Evolutionary conservation across 2,888 invertebrate species (phyloP), one percentile per base, ranked within the genome.

Genomic region (Gastrophysa polygoni): DNA sequence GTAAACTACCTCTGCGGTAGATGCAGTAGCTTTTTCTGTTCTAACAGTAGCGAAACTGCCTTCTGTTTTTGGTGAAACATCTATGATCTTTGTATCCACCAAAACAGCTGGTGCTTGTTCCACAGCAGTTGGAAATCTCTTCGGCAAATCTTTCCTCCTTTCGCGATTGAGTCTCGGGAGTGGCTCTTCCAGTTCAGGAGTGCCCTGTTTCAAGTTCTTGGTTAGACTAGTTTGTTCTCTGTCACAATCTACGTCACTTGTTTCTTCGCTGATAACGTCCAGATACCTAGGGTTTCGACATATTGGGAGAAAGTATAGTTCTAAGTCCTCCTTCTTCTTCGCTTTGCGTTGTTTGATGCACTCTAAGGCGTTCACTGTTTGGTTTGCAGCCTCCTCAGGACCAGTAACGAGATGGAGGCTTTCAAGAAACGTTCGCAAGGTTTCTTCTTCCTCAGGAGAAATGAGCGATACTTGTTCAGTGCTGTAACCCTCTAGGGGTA

Each of bases 251-350:
- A 67, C 68, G 73, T 90, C 88, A 72, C 90, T 90, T 2, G 86
- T 87, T 82, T 92, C 92, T 80, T 92, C 92, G 73, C 89, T 88
- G 68, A 92, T 92, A 5, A 90, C 91, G 75, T 91, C 91, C 74
- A 92, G 82, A 68, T 86, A 89, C 75, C 90, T 85, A 10, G 89
- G 88, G 73, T 88, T 87, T 6, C 87, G 80, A 62, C 83, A 81
- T 49, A 85, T 85, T 0, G 88, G 85, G 58, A 86, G 79, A 68
- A 86, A 86, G 73, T 87, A 86, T 57, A 84, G 80, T 68, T 86
- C 86, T 21, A 87, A 72, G 21, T 84, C 84, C 7, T 82, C 83
- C 2, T 86, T 84, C 69, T 86, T 87, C 67, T 83, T 83, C 10
- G 81, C 81, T 59, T 85, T 83, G 50, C 83, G 78, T 20, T 79